Base-by-base conservation (phyloP, 2,888 invertebrate species). In the Dascillus cervinus region DNA sequence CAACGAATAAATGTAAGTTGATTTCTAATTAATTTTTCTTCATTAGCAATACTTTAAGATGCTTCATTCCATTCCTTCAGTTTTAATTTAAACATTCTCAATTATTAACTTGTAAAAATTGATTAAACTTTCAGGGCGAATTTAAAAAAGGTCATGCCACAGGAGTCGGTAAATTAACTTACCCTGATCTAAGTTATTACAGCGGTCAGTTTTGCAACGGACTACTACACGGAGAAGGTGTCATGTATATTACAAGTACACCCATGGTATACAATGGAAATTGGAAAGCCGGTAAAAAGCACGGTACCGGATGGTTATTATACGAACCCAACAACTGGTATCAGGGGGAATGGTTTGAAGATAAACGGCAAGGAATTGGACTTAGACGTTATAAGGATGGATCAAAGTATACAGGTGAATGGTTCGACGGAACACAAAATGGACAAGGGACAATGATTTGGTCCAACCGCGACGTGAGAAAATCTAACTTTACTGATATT, bases 381-480 rank as follows among this genome's bases (percentile, higher is more conserved):
- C 52, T 69, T 10, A 70, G 75, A 3, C 58, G 62, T 4, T 77
- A 75, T 66, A 48, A 66, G 33, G 64, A 60, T 34, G 73, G 71
- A 8, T 62, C 67, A 4, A 71, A 69, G 14, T 78, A 77, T 47
- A 63, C 67, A 49, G 78, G 78, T 8, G 54, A 69, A 31, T 77
- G 74, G 74, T 56, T 66, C 20, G 50, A 61, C 28, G 68, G 69
- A 29, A 44, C 62, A 10, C 65, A 70, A 41, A 63, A 73, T 49
- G 77, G 78, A n/a, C 59, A 62, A 37, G 78, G 78, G 17, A 56
- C 69, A 11, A 73, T 76, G 71, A 64, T 71, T 43, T 77, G 75
- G 74, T 62, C 69, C 1, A 77, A 77, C 54, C 69, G 70, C 32
- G 75, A 76, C 49, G 73, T 75, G 55, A 66, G 65, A 55, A 17